Evolutionary conservation across 2,888 invertebrate genomes (phyloP), one percentile per base, ranked within the genome.

Genomic region (Drosophila barbarae): DNA sequence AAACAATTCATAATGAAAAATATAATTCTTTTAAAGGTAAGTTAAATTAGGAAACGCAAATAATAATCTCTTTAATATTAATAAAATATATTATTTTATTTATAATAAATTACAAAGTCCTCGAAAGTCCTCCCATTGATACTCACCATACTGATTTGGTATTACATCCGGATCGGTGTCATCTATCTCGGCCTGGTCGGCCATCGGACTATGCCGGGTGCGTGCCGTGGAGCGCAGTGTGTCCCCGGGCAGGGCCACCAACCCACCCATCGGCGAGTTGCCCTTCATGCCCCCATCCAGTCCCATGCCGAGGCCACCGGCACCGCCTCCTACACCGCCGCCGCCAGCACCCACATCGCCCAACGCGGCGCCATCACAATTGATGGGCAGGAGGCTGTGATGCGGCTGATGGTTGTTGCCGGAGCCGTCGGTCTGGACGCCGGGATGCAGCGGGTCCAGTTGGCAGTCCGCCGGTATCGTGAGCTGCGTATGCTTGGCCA

Each of bases 161-260:
- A 96, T 95, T 84, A 96, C 95, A 90, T 96, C 96, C 47, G 96
- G 95, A 90, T 96, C 95, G 54, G 94, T 94, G 85, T 95, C 95
- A 79, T 90, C 90, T 59, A 86, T 86, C 72, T 90, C 90, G 63
- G 87, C 86, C 69, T 87, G 88, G 75, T 90, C 90, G 73, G 86
- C 87, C 75, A 87, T 81, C 36, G 88, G 87, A 89, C 90, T 87
- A 89, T 91, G 90, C 76, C 86, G 85, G 52, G 78, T 86, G 46
- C 87, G 86, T 13, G 82, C 81, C 41, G 81, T 77, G 42, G 88
- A 87, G 53, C 87, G 84, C 57, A 87, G 35, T 3, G 87, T 86
- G n/a, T 85, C 85, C 89, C 90, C 88, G 89, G 90, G 90, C 90
- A 91, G 87, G 64, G 76, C 50, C 57, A 73, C 38, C 38, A 84